These are phyloP conservation scores for Eufriesea mexicana DNA, from an alignment of 1,140 invertebrate genomes.

Conservation along the genomic window DNA sequence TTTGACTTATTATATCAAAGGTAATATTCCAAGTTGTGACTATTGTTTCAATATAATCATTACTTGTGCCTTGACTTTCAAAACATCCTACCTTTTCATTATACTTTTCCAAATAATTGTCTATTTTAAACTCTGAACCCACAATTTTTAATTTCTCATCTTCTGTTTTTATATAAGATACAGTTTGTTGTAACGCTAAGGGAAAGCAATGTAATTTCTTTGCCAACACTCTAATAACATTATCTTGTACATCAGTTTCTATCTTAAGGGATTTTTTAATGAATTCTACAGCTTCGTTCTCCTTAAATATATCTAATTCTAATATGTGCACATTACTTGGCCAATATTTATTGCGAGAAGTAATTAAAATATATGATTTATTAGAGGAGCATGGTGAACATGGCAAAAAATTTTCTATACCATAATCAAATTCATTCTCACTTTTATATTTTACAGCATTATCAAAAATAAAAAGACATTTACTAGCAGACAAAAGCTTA, in stretches of 20 bases:
- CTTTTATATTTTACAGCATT: neutral
- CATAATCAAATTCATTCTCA: neutral
- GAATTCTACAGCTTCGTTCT: neutral
- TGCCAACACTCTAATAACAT: neutral
- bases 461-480: neutral
- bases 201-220: neutral
- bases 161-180: neutral
- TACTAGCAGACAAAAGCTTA: neutral
- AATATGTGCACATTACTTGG: neutral
- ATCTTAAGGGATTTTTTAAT: neutral
- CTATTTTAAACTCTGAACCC: neutral
- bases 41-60: neutral
- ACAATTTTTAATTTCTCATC: neutral
- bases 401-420: neutral
- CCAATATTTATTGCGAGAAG: neutral
- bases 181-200: neutral
- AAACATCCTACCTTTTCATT: neutral
- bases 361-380: neutral
- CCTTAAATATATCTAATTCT: neutral
- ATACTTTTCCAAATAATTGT: neutral
- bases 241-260: neutral
- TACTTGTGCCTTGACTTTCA: neutral
- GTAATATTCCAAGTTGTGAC: neutral
- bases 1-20: neutral
- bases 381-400: neutral